Percentiles rank a stretch among this genome's conserved stretches.
These are phyloP conservation scores for Drosophila ohnishii DNA, from an alignment of 1,140 invertebrate species.

Conservation along the genomic window DNA sequence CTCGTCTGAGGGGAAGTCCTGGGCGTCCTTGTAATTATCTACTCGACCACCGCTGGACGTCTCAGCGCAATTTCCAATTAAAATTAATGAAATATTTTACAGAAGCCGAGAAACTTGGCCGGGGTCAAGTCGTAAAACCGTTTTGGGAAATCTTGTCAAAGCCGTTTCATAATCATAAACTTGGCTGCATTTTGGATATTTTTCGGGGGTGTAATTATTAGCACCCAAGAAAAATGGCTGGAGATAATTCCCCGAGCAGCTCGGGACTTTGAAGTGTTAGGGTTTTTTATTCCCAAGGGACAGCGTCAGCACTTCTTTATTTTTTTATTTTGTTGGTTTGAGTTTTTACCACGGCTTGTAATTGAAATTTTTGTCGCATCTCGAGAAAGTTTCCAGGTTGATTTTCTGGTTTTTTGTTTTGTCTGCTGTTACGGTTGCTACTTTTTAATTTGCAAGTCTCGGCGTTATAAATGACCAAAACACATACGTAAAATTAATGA, in stretches of 20 bases:
- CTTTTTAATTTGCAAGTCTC: conserved; percentile 74
- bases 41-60: conserved; percentile 61
- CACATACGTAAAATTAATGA: conserved; percentile 79
- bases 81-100: conserved; percentile 80
- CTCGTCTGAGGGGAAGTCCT: conserved; percentile 18
- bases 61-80: conserved; percentile 77
- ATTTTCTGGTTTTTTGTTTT: background rate
- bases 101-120: conserved; percentile 19
- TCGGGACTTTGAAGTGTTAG: conserved; percentile 68
- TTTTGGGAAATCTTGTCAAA: conserved; percentile 77
- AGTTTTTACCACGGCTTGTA: conserved; percentile 51
- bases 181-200: conserved; percentile 9
- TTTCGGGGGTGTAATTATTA: conserved; percentile 65
- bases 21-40: conserved; percentile 69
- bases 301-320: conserved; percentile 6
- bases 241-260: conserved; percentile 47
- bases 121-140: conserved; percentile 75
- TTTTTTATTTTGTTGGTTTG: conserved; percentile 13
- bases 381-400: conserved; percentile 27
- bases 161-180: conserved; percentile 76
- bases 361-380: conserved; percentile 55
- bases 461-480: conserved; percentile 74
- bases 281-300: conserved; percentile 19
- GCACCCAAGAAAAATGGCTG: conserved; percentile 47
- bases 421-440: conserved; percentile 21